Evolutionary conservation across 1,140 invertebrate genomes (phyloP), one percentile per base, ranked within the genome.

Genomic region (Drosophila mojavensis): DNA sequence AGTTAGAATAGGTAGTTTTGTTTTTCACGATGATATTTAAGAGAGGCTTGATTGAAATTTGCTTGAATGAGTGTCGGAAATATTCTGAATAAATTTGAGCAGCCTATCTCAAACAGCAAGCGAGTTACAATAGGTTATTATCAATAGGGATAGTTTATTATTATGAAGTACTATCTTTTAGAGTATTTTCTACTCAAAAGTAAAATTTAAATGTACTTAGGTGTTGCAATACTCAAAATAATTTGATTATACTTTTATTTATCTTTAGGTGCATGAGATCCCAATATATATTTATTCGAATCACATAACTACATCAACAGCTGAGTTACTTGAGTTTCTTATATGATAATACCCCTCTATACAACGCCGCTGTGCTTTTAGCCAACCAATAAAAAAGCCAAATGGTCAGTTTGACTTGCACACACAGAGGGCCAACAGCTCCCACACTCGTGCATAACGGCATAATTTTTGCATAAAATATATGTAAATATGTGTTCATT

Each of bases 391-490:
- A 89, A 89, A 89, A 90, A 85, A 90, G 81, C 78, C 78, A 90
- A 90, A 90, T 85, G 85, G 85, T 85, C 85, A 90, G 86, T 86
- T 90, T 86, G 81, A 79, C 86, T 88, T 78, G 58, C 26, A 24
- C 36, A 48, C 43, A 60, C 26, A 58, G 28, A 30, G 30, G 39
- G 20, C 41, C 71, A 69, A 66, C 64, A 81, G 65, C 77, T 83
- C 84, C 85, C 85, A 90, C 84, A 88, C 82, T 78, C 78, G 71
- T 61, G 85, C 84, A 89, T 84, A 89, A 89, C 85, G 81, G 89
- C 79, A 91, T 91, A 91, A 91, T 91, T 91, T 91, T 91, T 91
- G 89, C 89, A 91, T 91, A 91, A 91, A 91, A 91, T 89, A 91
- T 91, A 91, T 91, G 89, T 88, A 91, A 91, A 91, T 91, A 89